Conservation (phyloP, 2,113 vertebrate genomes). For the Polyodon spathula region DNA sequence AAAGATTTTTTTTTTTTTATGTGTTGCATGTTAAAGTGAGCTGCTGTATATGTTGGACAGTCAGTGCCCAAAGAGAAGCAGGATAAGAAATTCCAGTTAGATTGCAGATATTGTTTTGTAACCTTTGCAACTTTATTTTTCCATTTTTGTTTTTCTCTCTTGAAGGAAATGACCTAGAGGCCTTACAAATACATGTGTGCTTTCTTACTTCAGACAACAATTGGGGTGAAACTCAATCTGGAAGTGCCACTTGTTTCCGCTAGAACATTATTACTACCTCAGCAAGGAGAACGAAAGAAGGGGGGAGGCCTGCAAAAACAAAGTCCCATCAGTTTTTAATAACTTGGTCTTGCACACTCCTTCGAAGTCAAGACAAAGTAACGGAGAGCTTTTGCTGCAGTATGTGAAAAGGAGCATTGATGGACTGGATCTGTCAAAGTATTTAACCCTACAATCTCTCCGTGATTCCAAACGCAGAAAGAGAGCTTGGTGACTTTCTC, state of each 20-base stretch:
- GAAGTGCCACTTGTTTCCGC: conserved; percentile 72
- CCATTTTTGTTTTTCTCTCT: conserved; percentile 39
- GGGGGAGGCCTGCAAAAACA: conserved; percentile 58
- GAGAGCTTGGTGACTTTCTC: conserved; percentile 24
- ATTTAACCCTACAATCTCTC: neutral
- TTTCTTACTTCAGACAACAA: conserved; percentile 67
- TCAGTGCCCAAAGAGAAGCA: neutral
- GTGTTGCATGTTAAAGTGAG: neutral
- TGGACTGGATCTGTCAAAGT: conserved; percentile 79
- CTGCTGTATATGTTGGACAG: neutral
- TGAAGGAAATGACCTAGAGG: conserved; percentile 95
- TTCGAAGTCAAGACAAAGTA: conserved; percentile 24
- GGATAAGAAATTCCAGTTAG: neutral
- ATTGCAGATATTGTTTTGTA: conserved; percentile 46
- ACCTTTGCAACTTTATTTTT: conserved; percentile 34
- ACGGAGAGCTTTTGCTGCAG: conserved; percentile 31
- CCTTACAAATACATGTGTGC: conserved; percentile 83
- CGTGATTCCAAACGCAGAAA: neutral
- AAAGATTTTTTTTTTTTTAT: neutral
- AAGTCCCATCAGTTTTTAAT: conserved; percentile 43
- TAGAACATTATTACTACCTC: conserved; percentile 84
- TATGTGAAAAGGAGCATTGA: conserved; percentile 60
- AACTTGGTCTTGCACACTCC: conserved; percentile 38
- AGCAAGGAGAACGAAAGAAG: conserved; percentile 62
- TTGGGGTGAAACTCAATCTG: conserved; percentile 59